Evolutionary conservation across 1,140 invertebrate genomes (phyloP), one percentile per base, ranked within the genome.

Genomic region (Drosophila suzukii): DNA sequence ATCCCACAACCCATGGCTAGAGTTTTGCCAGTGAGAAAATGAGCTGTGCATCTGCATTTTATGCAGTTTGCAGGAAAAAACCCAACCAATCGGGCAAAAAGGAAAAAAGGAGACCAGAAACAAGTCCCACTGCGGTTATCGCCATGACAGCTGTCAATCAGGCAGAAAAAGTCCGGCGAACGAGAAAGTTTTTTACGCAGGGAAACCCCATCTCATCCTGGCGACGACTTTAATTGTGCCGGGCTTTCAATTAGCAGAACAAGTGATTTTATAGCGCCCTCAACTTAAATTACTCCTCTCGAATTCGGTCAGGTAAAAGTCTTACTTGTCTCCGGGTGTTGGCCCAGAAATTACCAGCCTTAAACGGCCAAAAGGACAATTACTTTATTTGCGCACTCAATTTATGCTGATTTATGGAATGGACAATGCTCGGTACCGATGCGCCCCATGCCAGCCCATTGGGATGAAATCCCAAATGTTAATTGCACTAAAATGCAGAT

Each of bases 191-290:
- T 72, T 73, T 67, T 36, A 53, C 43, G 15, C 34, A 12, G 38
- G 13, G 50, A 60, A 32, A 55, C 43, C n/a, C 34, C 56, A 20
- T 12, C 17, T 8, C 32, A 53, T 46, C 30, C 30, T 17, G 49
- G 10, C 49, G 44, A 61, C 47, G 43, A 49, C 62, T 88, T 88
- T 86, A 86, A 83, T 79, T 88, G 71, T 60, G 47, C 49, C 71
- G 59, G 59, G 51, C 38, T 53, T 83, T 86, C 83, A 86, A 86
- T 86, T 86, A 86, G 83, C 79, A 66, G 63, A 76, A 83, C 83
- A 86, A 86, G 83, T 86, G 83, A 86, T 86, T 88, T 86, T 88
- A 72, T 86, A 88, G 79, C 83, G 83, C 83, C 83, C 83, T 66
- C 30, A 13, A 13, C 24, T 38, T 59, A 47, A 80, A 60, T 68